Conservation (phyloP, 2,888 invertebrate species). For the Congeria kusceri region DNA sequence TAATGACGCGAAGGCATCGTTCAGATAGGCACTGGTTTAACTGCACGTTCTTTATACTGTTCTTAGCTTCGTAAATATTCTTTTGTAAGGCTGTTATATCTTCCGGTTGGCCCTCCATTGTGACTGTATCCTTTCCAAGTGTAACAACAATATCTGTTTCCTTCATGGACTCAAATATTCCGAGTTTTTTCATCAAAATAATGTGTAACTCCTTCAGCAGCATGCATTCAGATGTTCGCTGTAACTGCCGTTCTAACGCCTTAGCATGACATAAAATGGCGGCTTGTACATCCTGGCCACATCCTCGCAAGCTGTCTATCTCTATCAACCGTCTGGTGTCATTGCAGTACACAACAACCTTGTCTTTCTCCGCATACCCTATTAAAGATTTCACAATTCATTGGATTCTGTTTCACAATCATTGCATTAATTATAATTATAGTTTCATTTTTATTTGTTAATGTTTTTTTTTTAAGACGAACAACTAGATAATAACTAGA, state of each 20-base stretch:
- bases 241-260: slow-evolving; percentile 16
- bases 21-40: slow-evolving; percentile 29
- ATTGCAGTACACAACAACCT: slow-evolving; percentile 2
- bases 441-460: too few relatives aligned
- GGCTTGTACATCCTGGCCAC: neutral
- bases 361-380: neutral
- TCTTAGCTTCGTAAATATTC: slow-evolving; percentile 11
- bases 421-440: too few relatives aligned
- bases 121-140: slow-evolving; percentile 9
- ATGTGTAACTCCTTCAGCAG: neutral
- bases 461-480: too few relatives aligned
- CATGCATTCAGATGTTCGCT: slow-evolving; percentile 3
- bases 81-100: slow-evolving; percentile 27
- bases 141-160: slow-evolving; percentile 27
- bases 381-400: too few relatives aligned
- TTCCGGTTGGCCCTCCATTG: slow-evolving; percentile 38
- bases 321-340: neutral
- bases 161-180: slow-evolving; percentile 2
- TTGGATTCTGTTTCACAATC: too few relatives aligned
- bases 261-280: slow-evolving; percentile 6
- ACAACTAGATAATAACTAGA: too few relatives aligned
- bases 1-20: slow-evolving; percentile 28
- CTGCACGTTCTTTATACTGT: neutral
- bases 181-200: slow-evolving; percentile 4
- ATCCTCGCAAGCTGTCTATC: slow-evolving; percentile 2